Base-by-base conservation (phyloP, 1,140 invertebrate species). In the Drosophila nikananu region DNA sequence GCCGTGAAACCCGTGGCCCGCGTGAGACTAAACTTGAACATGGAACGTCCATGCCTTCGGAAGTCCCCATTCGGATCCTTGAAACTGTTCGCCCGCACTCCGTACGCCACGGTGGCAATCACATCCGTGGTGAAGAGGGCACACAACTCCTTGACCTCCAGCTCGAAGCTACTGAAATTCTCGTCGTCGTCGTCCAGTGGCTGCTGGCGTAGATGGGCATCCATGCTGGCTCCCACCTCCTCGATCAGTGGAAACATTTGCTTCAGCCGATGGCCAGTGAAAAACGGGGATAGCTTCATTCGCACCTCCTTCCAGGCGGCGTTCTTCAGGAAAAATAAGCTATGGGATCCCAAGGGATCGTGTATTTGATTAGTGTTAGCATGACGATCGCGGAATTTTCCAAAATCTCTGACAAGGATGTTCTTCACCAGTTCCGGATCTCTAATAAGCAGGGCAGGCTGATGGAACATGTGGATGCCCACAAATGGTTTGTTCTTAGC, bases 91-190 rank as follows among this genome's bases (percentile, higher is more conserved):
- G 94, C 94, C 73, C 95, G 93, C 65, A 95, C 93, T n/a, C 95
- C 95, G 67, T 94, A 95, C 13, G 94, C 95, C 55, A 94, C 94
- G 5, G 93, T 94, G 15, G 94, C 94, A 66, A 95, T 95, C 8
- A 95, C 94, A 87, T 95, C 95, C 19, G 95, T 95, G 12, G 94
- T 94, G 64, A 93, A 95, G 51, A 94, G 94, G 1, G 94, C 91
- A 48, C 93, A 93, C 54, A 95, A 59, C 54, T 94, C 94, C 83
- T 94, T 94, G 46, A 92, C 80, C 49, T 93, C 93, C 23, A 92
- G 6, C 8, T 81, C 67, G 35, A 91, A 92, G 30, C 83, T 67
- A n/a, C 82, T 62, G 9, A 57, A 51, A 3, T 71, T 39, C 6
- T 83, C 62, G 13, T 89, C 63, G 10, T 87, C 79, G 4, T 2